Evolutionary conservation across 2,113 vertebrate genomes (phyloP).

Genomic region (Engystomops pustulosus): DNA sequence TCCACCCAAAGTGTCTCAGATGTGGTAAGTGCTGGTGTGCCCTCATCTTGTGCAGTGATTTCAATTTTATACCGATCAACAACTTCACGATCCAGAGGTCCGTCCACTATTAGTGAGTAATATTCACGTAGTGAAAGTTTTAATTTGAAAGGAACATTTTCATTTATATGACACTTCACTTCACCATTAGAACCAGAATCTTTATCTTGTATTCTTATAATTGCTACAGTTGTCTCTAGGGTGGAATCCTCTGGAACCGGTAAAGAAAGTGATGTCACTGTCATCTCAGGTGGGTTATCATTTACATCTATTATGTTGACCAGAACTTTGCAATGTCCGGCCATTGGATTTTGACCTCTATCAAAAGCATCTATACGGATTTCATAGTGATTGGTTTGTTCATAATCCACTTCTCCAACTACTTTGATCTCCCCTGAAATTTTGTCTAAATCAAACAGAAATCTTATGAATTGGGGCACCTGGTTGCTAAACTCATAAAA

Average conservation of each 20-base stretch:
- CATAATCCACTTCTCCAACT: slow-evolving; percentile 57
- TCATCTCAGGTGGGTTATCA: slow-evolving; percentile 34
- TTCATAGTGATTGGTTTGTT: slow-evolving; percentile 41
- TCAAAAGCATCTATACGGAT: slow-evolving; percentile 52
- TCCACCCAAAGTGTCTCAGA: slow-evolving; percentile 68
- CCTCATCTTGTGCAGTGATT: slow-evolving; percentile 64
- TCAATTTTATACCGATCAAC: slow-evolving; percentile 70
- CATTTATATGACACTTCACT: slow-evolving; percentile 61
- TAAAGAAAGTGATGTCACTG: slow-evolving; percentile 39
- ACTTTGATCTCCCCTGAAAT: slow-evolving; percentile 61
- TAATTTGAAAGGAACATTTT: slow-evolving; percentile 55
- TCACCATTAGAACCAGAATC: slow-evolving; percentile 67
- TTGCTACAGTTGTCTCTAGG: slow-evolving; percentile 57
- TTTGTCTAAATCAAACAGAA: slow-evolving; percentile 62
- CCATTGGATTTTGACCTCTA: slow-evolving; percentile 1
- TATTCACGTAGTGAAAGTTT: slow-evolving; percentile 64
- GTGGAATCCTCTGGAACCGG: slow-evolving; percentile 56
- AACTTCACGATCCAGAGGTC: slow-evolving; percentile 76
- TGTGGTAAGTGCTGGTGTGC: slow-evolving; percentile 68
- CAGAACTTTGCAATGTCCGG: slow-evolving; percentile 16
- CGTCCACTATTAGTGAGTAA: slow-evolving; percentile 69
- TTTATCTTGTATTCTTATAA: slow-evolving; percentile 64
- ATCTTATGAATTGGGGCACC: slow-evolving; percentile 62
- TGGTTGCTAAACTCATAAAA: slow-evolving; percentile 66
- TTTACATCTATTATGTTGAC: slow-evolving; percentile 48